A percentile compares a stretch with the other conserved stretches of the same genome.
Conservation (phyloP, 2,797 vertebrate species). For the Falco concolor region DNA sequence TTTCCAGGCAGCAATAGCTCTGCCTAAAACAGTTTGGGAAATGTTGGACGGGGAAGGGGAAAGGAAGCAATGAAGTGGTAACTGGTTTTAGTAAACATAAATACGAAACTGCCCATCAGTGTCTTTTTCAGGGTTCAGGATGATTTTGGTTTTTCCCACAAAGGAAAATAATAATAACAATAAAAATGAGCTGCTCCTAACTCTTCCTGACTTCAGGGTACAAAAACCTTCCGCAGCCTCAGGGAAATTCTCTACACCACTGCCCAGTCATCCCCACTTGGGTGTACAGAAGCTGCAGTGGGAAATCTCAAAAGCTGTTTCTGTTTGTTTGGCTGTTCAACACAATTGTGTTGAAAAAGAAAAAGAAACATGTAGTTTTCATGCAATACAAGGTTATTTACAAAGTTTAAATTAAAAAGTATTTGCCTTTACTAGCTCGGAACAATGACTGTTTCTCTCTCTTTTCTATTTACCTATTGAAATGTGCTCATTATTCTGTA, state of each 20-base stretch:
- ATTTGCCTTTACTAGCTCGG: not conserved
- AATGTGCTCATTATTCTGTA: not conserved
- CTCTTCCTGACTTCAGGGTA: not conserved
- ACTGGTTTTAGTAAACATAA: not conserved
- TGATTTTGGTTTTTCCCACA: not conserved
- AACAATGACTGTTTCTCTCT: not conserved
- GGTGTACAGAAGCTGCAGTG: not conserved
- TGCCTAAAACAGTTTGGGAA: not conserved
- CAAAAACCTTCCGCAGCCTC: not conserved
- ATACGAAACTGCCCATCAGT: not conserved
- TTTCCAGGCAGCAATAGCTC: not conserved
- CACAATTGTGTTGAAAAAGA: not conserved
- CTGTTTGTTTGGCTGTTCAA: not conserved
- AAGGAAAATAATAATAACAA: not conserved
- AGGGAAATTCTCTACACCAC: not conserved
- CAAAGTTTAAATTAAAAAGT: not conserved
- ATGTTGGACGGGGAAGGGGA: not conserved
- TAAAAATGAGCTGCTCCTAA: not conserved
- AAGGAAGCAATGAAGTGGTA: not conserved
- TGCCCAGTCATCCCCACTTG: not conserved
- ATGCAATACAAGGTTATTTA: not conserved
- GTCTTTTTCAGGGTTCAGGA: not conserved
- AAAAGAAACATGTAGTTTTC: not conserved
- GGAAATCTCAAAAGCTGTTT: not conserved
- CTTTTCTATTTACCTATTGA: not conserved